Conservation (phyloP, 2,113 vertebrate species). For the Ivindomyrus marchei region DNA sequence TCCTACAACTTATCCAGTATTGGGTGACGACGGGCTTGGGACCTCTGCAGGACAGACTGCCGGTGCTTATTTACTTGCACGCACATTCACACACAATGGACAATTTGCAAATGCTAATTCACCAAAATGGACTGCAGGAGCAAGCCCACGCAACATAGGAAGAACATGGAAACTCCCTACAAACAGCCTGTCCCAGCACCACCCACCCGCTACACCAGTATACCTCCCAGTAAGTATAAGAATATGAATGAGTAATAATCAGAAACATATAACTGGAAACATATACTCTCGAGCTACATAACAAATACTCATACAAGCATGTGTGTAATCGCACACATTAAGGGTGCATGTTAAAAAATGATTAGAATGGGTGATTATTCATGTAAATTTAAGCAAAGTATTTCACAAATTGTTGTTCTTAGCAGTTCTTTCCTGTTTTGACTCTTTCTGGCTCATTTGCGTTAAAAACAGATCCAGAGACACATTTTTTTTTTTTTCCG, state of each 20-base stretch:
- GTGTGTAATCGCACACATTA: background rate
- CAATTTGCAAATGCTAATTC: background rate
- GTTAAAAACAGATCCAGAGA: background rate
- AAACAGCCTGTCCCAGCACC: background rate
- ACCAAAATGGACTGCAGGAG: background rate
- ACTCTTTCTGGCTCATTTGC: background rate
- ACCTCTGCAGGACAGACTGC: background rate
- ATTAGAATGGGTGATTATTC: background rate
- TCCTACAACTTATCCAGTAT: background rate
- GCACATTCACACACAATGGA: background rate
- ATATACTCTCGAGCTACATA: background rate
- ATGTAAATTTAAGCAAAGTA: background rate
- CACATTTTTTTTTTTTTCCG: background rate
- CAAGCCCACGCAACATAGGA: background rate
- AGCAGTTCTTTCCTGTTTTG: background rate
- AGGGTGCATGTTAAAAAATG: background rate
- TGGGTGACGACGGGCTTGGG: background rate
- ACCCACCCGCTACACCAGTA: background rate
- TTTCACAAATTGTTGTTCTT: background rate
- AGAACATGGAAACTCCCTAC: background rate
- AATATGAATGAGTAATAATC: background rate
- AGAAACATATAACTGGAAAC: background rate
- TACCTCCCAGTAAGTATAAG: background rate
- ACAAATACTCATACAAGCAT: background rate
- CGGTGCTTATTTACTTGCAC: background rate